Evolutionary conservation across 1,140 invertebrate species (phyloP), one percentile per base, ranked within the genome.

Genomic region (Mylabris phalerata): DNA sequence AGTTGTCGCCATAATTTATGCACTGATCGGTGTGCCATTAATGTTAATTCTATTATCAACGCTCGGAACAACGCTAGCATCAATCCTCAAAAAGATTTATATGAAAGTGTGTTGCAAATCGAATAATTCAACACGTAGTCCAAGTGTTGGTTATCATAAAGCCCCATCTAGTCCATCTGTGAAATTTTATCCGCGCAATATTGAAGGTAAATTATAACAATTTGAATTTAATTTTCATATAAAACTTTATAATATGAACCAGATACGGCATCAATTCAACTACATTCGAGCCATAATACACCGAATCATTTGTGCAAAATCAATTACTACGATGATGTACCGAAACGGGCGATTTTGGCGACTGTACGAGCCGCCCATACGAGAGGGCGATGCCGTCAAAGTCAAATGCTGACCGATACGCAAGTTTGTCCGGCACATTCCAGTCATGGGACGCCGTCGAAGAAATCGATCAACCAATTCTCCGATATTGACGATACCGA

Each of bases 31-130:
- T 1, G 90, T 94, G 32, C 93, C 92, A 2, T 72, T 95, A 43
- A 93, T 93, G 78, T 77, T 95, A 43, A 82, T 93, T 44, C 93
- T 90, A 73, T 77, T 95, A 44, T 90, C 90, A 3, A 92, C 92
- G 65, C 80, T 94, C 48, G 92, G 92, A 1, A 83, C 85, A n/a
- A 78, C 88, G 43, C 77, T 93, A 56, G 90, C 90, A 11, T 79
- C 84, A 27, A 80, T 84, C 1, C 84, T 90, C 59, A 82, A 87
- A 65, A 81, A 84, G 65, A 80, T 80, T 4, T 92, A 90, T 73
- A 78, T 84, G 42, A 81, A 80, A 62, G 73, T 86, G 5, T 87
- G 84, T 67, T 83, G 83, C 68, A 71, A 67, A 63, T 50, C 55
- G 45, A 49, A 62, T 43, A 67, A 57, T 27, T 50, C 59, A 13